Conservation (phyloP, 2,113 vertebrate species). For the Pomatorhinus ruficollis region DNA sequence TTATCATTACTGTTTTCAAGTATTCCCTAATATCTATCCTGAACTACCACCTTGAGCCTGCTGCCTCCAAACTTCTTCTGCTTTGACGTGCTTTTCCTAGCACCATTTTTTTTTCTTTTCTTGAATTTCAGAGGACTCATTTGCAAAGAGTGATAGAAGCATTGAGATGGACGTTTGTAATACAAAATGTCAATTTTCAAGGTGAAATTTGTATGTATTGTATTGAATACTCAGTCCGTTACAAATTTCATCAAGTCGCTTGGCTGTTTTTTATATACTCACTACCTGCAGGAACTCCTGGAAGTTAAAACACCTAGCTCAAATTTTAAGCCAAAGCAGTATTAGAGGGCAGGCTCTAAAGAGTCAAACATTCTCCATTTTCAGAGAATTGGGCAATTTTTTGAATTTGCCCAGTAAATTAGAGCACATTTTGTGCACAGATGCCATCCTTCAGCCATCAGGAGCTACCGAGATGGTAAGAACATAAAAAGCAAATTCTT, state of each 20-base stretch:
- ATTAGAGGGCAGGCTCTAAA: background rate
- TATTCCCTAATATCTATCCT: background rate
- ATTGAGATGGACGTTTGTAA: background rate
- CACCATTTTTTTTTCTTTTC: background rate
- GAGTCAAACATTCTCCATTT: background rate
- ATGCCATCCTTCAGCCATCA: background rate
- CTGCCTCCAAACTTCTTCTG: background rate
- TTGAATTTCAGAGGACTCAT: background rate
- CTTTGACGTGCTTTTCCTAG: background rate
- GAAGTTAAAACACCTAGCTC: background rate
- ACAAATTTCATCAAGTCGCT: background rate
- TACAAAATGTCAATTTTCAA: background rate
- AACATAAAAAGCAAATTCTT: background rate
- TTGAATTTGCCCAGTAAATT: background rate
- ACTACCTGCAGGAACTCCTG: background rate
- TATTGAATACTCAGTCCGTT: background rate
- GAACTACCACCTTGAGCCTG: background rate
- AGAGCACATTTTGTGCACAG: background rate
- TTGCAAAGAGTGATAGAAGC: background rate
- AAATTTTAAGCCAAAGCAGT: background rate
- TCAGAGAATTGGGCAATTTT: background rate
- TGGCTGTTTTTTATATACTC: background rate
- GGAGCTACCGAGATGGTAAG: background rate
- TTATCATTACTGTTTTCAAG: background rate
- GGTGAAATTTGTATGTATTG: background rate